Base-by-base conservation (phyloP, 2,888 invertebrate species). In the Apamea monoglypha region DNA sequence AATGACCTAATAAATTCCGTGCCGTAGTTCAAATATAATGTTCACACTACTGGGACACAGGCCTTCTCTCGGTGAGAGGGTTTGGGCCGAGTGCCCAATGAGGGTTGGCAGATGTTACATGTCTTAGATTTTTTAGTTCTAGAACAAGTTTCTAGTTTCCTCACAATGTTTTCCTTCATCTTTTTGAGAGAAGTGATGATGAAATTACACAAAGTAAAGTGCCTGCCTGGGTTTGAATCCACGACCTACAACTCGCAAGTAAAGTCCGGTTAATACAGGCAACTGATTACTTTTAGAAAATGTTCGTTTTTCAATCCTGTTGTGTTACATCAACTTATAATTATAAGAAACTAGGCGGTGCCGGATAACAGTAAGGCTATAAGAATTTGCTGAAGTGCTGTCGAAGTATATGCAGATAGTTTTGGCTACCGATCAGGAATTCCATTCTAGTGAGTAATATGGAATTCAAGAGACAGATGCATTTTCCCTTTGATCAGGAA, bases 271-370 rank as follows among this genome's bases (percentile, higher is more conserved):
- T 40, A 70, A 79, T 77, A 70, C 74, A 69, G 56, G 56, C 78
- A 81, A 82, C 70, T 74, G 79, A 86, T 81, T 84, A 69, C 36
- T 44, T 86, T 86, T 86, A 86, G 86, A 86, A 86, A 86, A 84
- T 78, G 81, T 76, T 75, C 36, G 76, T 72, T 77, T 69, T 78
- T 63, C 69, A 78, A 80, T 78, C 69, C 72, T 74, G 80, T 67
- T 63, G 70, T 74, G 73, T 80, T 84, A 78, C 87, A 81, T 80
- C 81, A 80, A 67, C 36, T 29, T 69, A 40, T 84, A 84, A 86
- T 86, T 71, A 69, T n/a, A 29, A 56, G 40, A 47, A 81, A 81
- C 66, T 47, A 83, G 81, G 84, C 53, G 87, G 73, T 86, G 81
- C 84, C 87, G 84, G 86, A 84, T 78, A 59, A 29, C 21, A 21